Evolutionary conservation across 2,113 vertebrate genomes (phyloP), one percentile per base, ranked within the genome.

Genomic region (Laterallus jamaicensis): DNA sequence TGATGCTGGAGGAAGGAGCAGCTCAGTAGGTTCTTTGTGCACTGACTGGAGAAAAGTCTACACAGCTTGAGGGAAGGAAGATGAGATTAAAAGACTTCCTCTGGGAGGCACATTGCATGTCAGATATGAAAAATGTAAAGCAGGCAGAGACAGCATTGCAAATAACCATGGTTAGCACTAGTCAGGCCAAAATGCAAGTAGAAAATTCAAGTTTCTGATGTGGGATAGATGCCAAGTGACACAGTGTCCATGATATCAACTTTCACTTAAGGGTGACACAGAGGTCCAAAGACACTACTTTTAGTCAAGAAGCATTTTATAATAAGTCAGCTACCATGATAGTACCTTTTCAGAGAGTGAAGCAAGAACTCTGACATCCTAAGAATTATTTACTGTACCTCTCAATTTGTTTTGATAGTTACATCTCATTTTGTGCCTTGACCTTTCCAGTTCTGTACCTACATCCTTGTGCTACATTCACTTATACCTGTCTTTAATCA

Each of bases 291-390:
- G 11, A 58, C 7, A 59, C 81, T 94, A 90, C 80, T 86, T 96
- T 93, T 92, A 92, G 92, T 70, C 58, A 86, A 95, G 76, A 90
- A 80, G 68, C 18, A 77, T 63, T 91, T 88, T 68, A 82, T 71
- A 92, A 55, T 31, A 66, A 52, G 82, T 9, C 63, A 90, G 40
- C 42, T 79, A 78, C 22, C 70, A 74, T 5, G 16, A 28, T 49
- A 88, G 52, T 5, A 78, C 64, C 86, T 84, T 91, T 70, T 18
- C 54, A 73, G 75, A 90, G 90, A 91, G 50, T 67, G 85, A 96
- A 94, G 69, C 91, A 88, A 88, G 78, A 88, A 62, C 80, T 90
- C 79, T 70, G 86, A 86, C 86, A 92, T 94, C 42, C 77, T 62
- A 93, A 78, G 79, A 90, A 91, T 88, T 93, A 81, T 88, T 74